phyloP scores from a whole-genome alignment of 1,140 invertebrate species.

The Oedothorax gibbosus region DNA sequence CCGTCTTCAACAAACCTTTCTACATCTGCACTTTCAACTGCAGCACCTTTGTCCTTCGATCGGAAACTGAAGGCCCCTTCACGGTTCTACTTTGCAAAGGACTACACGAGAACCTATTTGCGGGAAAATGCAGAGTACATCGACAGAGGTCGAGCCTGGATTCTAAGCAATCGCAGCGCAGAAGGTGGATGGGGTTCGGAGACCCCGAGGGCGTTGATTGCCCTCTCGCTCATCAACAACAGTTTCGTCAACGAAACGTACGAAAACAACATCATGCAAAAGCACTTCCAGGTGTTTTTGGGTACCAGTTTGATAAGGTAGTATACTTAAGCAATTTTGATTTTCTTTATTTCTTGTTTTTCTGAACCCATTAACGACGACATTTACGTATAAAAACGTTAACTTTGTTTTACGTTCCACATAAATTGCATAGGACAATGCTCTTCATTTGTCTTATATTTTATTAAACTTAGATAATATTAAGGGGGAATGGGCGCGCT shows the following conservation, averaged over 20 bases:
- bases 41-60: neutral
- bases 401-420: no score
- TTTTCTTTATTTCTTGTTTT: no score
- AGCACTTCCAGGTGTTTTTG: constrained; percentile 10
- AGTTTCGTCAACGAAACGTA: neutral
- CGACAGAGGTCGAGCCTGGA: neutral
- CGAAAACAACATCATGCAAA: constrained; percentile 20
- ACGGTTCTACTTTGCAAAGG: constrained; percentile 2
- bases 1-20: no score
- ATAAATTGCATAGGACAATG: no score
- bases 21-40: no score
- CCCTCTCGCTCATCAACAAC: constrained; percentile 6
- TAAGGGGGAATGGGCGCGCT: no score
- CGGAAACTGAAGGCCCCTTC: neutral
- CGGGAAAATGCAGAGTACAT: neutral
- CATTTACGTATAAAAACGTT: no score
- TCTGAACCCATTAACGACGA: no score
- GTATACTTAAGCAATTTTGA: no score
- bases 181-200: neutral
- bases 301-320: constrained; percentile 11
- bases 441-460: no score
- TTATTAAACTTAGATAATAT: no score
- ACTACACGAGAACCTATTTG: neutral
- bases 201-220: constrained; percentile 15
- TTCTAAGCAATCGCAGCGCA: neutral